Evolutionary conservation across 1,140 invertebrate species (phyloP).

Genomic region (Caenorhabditis latens): DNA sequence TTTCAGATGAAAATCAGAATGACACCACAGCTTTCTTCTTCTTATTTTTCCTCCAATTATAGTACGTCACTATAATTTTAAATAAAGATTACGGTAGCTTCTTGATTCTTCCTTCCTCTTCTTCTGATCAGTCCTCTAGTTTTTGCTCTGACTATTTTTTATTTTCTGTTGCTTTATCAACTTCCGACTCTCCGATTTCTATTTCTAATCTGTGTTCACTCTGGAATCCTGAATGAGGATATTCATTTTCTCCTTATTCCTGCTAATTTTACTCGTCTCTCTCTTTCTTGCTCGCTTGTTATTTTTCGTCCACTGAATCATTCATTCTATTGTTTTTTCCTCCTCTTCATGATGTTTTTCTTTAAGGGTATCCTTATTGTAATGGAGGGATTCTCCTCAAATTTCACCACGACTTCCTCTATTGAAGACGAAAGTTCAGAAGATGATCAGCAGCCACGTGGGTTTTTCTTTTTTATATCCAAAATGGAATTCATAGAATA

Average conservation of each 20-base stretch:
- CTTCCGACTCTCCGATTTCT: too few relatives aligned
- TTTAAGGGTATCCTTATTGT: constrained; percentile 22
- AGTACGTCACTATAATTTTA: background rate
- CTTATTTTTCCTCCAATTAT: background rate
- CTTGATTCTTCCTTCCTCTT: background rate
- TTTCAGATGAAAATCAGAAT: background rate
- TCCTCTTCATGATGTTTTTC: constrained; percentile 8
- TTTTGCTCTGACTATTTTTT: background rate
- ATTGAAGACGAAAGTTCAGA: constrained; percentile 24
- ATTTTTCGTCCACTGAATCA: background rate
- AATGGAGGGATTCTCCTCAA: constrained; percentile 38
- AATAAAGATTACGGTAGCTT: background rate
- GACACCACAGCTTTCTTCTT: background rate
- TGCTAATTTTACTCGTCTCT: background rate
- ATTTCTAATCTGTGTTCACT: background rate
- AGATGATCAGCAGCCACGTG: constrained; percentile 47
- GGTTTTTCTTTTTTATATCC: background rate
- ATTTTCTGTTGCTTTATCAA: background rate
- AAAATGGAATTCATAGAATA: background rate
- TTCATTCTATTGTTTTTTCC: constrained; percentile 22
- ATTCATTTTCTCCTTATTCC: background rate
- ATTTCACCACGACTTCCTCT: constrained; percentile 23
- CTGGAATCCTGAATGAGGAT: background rate
- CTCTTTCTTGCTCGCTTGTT: background rate
- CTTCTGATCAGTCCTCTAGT: background rate